Evolutionary conservation across 2,888 invertebrate species (phyloP).

Genomic region (Invenusta paracnida): DNA sequence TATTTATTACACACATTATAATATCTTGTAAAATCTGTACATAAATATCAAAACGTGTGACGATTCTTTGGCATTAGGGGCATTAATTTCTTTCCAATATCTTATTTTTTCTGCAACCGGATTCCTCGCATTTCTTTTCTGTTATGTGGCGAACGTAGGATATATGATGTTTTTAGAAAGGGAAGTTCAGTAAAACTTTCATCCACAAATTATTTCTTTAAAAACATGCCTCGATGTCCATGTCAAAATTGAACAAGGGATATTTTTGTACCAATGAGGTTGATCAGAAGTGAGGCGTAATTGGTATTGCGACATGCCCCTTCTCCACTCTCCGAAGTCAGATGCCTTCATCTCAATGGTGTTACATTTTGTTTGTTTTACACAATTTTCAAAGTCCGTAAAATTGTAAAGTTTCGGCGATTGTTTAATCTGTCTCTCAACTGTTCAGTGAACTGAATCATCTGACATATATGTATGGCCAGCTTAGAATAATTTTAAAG

Average conservation of each 20-base stretch:
- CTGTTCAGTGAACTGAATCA: not conserved
- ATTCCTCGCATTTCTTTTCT: not conserved
- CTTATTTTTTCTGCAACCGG: conserved; percentile 21
- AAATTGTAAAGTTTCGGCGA: not conserved
- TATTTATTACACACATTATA: too few species aligned
- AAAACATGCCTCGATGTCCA: not conserved
- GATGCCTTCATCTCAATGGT: conserved; percentile 34
- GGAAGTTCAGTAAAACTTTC: not conserved
- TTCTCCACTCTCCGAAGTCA: conserved; percentile 16
- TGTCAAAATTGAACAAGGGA: not conserved
- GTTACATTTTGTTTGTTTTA: conserved; percentile 41
- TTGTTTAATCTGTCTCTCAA: conserved; percentile 39
- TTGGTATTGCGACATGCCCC: conserved; percentile 31
- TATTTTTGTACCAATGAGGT: not conserved
- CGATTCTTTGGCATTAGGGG: conserved; percentile 39
- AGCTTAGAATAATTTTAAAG: not conserved
- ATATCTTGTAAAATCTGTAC: too few species aligned
- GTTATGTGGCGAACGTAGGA: not conserved
- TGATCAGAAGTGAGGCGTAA: conserved; percentile 11
- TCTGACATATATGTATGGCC: not conserved
- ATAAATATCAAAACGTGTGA: not conserved
- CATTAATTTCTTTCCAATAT: conserved; percentile 25
- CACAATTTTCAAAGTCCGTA: not conserved
- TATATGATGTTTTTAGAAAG: not conserved
- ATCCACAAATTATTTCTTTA: not conserved